Percentiles rank a stretch among this genome's conserved stretches.
phyloP scores from a whole-genome alignment of 2,797 vertebrate species.

The Enteromius paludinosus region DNA sequence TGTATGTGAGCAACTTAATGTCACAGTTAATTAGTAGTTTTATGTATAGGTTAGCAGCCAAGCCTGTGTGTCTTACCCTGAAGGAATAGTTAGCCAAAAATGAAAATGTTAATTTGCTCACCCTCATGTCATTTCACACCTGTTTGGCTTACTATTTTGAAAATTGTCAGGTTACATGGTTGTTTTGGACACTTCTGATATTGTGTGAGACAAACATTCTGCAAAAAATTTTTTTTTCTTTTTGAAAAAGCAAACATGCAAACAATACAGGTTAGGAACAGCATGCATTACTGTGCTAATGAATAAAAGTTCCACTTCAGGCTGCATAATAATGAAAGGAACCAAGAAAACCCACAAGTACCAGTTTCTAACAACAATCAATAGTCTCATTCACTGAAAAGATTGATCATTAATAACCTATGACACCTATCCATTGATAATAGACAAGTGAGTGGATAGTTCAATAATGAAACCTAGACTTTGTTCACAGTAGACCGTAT shows the following conservation, averaged over 20 bases:
- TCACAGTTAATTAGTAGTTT: conserved; percentile 16
- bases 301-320: conserved; percentile 56
- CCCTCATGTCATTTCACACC: not conserved
- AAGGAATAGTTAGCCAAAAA: not conserved
- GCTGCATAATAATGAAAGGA: conserved; percentile 54
- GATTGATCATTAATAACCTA: conserved; percentile 82
- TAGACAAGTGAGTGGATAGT: conserved; percentile 80
- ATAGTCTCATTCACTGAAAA: conserved; percentile 76
- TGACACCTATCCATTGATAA: conserved; percentile 80
- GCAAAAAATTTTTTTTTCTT: too few relatives aligned
- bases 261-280: not conserved
- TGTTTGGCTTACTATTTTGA: not conserved
- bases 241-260: not conserved
- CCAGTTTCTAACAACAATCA: conserved; percentile 77
- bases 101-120: not conserved
- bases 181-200: not conserved
- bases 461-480: conserved; percentile 79
- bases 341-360: conserved; percentile 72
- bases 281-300: conserved; percentile 1
- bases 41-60: conserved; percentile 18
- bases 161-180: not conserved
- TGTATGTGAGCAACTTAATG: conserved; percentile 13
- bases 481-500: conserved; percentile 72
- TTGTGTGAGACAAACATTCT: not conserved
- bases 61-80: not conserved